phyloP scores from a whole-genome alignment of 2,113 vertebrate genomes.

The Telmatochromis sp. region DNA sequence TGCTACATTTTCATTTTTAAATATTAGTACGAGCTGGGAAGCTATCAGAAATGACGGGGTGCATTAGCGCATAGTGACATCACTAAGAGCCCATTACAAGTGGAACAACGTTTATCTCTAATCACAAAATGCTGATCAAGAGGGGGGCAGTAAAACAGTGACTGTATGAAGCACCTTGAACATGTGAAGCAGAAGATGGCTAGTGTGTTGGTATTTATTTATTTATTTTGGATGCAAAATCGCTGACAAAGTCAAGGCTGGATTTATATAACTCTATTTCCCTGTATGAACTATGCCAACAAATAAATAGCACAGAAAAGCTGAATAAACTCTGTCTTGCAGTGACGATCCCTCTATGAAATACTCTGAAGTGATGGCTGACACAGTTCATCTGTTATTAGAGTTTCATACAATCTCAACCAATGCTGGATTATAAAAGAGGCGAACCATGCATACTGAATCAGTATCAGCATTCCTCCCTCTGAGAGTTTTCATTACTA shows the following conservation, averaged over 20 bases:
- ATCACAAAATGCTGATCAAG: background rate
- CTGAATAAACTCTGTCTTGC: background rate
- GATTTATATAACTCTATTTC: background rate
- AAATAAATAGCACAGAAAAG: background rate
- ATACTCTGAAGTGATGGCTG: background rate
- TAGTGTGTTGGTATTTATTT: background rate
- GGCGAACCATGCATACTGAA: background rate
- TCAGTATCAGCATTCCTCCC: background rate
- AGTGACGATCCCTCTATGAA: background rate
- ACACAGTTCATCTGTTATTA: background rate
- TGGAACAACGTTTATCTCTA: background rate
- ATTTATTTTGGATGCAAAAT: background rate
- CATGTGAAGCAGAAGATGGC: background rate
- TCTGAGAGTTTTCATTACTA: background rate
- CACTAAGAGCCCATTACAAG: background rate
- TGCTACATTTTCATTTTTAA: background rate
- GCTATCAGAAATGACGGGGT: background rate
- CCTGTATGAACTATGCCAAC: background rate
- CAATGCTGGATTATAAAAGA: conserved; percentile 32
- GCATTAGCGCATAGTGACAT: background rate
- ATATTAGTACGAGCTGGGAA: background rate
- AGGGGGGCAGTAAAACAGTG: background rate
- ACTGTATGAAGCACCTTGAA: background rate
- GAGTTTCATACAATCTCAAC: background rate
- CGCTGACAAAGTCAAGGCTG: background rate